Percentiles rank a stretch among this genome's conserved stretches.
Evolutionary conservation across 1,140 invertebrate species (phyloP).

Genomic region (Uloborus diversus): DNA sequence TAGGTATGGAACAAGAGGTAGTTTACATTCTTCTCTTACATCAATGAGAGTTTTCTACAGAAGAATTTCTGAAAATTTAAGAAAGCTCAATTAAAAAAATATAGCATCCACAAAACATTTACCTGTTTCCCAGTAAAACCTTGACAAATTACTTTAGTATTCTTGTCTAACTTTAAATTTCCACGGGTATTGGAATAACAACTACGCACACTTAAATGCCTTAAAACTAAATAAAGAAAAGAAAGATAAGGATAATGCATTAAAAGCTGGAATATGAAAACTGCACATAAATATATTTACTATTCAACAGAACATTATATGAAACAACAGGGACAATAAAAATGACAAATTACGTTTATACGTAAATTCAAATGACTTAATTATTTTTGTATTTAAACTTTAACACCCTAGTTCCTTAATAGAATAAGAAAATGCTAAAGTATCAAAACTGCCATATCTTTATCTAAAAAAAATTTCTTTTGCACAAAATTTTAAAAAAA

Average conservation of each 20-base stretch:
- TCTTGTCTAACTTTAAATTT: slow-evolving; percentile 76
- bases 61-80: too few relatives aligned
- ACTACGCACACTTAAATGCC: slow-evolving; percentile 6
- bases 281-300: not conserved
- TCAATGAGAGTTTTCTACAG: too few relatives aligned
- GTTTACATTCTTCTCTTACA: too few relatives aligned
- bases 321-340: not conserved
- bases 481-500: too few relatives aligned
- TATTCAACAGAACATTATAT: not conserved
- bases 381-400: not conserved
- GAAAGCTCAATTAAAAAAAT: not conserved
- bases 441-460: too few relatives aligned
- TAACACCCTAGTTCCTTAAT: not conserved
- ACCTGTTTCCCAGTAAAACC: slow-evolving; percentile 98
- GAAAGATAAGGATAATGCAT: too few relatives aligned
- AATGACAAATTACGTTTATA: too few relatives aligned
- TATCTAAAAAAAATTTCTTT: too few relatives aligned
- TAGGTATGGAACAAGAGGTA: too few relatives aligned
- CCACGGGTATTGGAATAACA: slow-evolving; percentile 27
- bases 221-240: not conserved
- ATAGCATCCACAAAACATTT: slow-evolving; percentile 18
- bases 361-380: not conserved
- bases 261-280: not conserved
- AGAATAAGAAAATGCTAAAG: too few relatives aligned
- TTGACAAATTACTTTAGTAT: slow-evolving; percentile 97